Evolutionary conservation across 2,113 vertebrate species (phyloP), one percentile per base, ranked within the genome.

Genomic region (Rhea pennata): DNA sequence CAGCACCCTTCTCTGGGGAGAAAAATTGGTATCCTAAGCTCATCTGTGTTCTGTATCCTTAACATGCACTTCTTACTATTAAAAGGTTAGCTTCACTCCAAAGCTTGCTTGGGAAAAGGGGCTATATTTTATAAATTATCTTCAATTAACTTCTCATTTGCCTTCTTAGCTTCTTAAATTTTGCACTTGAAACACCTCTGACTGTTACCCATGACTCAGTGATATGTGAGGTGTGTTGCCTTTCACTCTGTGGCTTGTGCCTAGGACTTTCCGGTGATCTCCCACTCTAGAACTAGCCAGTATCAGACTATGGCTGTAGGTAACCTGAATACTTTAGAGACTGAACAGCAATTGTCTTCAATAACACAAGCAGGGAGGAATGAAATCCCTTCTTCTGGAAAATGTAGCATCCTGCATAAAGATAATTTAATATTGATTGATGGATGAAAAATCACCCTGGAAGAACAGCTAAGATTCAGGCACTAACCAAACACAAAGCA

Each of bases 21-120:
- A 58, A 76, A 65, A 1, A 0, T 21, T 27, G 29, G 2, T 1
- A n/a, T 87, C 83, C 53, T 66, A 46, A 58, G 40, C 14, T 80
- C 0, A 0, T 40, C 9, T 7, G 42, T 33, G 6, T 17, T 53
- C 42, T 20, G 9, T 48, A 22, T 23, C 11, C 24, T 59, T 42
- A 59, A 59, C 4, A 4, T 87, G 24, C 5, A 6, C 40, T 71
- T 75, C 31, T 66, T 67, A 53, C 42, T 69, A 12, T 36, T 67
- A 42, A 53, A 76, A 83, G 46, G n/a, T 76, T 23, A 58, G 4
- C 13, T 69, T 69, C 29, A 19, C 12, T 36, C 40, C 33, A 46
- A 27, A 51, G 15, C 11, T 53, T 77, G 24, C 12, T 15, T 80
- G 36, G 51, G 51, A 9, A 39, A 58, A 79, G 62, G 51, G 8